Evolutionary conservation across 1,140 invertebrate species (phyloP).

Genomic region (Melitaea cinxia): DNA sequence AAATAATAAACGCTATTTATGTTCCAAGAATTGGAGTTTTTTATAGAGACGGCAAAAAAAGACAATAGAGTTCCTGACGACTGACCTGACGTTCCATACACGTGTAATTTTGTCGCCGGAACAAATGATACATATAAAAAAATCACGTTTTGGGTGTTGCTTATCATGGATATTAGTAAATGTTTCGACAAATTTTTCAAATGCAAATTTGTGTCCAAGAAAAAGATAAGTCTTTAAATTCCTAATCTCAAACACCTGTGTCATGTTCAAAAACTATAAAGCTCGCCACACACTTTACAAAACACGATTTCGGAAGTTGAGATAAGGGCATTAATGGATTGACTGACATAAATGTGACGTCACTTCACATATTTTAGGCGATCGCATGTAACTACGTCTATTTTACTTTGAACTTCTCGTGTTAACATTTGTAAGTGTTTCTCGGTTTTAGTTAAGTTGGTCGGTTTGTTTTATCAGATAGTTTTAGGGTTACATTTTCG

Average conservation of each 20-base stretch:
- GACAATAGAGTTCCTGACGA: no score
- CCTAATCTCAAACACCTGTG: conserved; percentile 29
- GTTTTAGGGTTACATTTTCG: conserved; percentile 68
- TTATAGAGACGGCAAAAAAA: no score
- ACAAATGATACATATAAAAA: no score
- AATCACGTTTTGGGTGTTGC: no score
- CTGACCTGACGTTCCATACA: no score
- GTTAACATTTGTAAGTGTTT: not conserved
- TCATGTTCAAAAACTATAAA: conserved; percentile 64
- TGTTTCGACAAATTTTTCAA: no score
- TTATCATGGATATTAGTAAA: no score
- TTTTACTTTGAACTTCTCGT: conserved; percentile 34
- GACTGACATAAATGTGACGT: conserved; percentile 80
- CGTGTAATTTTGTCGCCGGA: no score
- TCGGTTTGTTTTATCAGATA: conserved; percentile 67
- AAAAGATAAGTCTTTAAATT: conserved; percentile 16
- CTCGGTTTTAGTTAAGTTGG: conserved; percentile 42
- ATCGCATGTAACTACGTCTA: conserved; percentile 61
- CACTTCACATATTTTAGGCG: conserved; percentile 77
- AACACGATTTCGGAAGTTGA: conserved; percentile 76
- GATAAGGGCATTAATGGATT: conserved; percentile 80
- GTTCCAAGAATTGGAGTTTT: no score
- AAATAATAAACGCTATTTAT: no score
- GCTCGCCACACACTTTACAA: conserved; percentile 56
- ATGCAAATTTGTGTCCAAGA: no score